These are phyloP conservation scores for Enteromius paludinosus DNA, from an alignment of 2,797 vertebrate species.

Conservation along the genomic window DNA sequence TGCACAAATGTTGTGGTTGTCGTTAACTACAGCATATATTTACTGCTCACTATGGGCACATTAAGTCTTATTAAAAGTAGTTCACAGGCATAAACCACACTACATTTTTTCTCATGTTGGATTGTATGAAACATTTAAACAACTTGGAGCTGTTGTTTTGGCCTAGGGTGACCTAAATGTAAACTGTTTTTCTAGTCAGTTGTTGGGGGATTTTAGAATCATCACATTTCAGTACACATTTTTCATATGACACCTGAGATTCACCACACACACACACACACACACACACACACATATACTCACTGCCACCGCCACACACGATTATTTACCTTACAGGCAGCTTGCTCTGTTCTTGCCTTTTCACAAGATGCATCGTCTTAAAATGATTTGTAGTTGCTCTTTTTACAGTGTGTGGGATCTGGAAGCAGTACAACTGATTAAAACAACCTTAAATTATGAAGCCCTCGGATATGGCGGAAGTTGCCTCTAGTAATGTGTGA, in stretches of 20 bases:
- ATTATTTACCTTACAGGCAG: conserved; percentile 56
- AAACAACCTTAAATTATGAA: conserved; percentile 54
- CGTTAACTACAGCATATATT: conserved; percentile 7
- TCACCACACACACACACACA: conserved; percentile 1
- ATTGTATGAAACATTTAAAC: conserved; percentile 43
- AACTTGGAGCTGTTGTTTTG: conserved; percentile 44
- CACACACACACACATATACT: neutral
- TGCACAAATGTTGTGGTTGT: conserved; percentile 6
- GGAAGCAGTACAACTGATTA: conserved; percentile 57
- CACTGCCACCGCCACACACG: conserved; percentile 18
- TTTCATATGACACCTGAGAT: conserved; percentile 40
- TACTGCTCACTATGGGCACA: conserved; percentile 6
- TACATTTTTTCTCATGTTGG: conserved; percentile 36
- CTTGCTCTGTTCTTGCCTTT: conserved; percentile 48
- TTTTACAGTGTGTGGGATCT: conserved; percentile 54
- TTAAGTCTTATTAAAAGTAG: conserved; percentile 19
- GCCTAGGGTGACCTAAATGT: conserved; percentile 30
- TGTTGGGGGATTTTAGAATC: conserved; percentile 41
- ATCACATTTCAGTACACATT: conserved; percentile 41
- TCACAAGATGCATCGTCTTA: conserved; percentile 54
- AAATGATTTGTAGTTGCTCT: conserved; percentile 55
- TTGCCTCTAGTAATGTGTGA: conserved; percentile 45
- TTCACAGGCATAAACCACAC: conserved; percentile 17
- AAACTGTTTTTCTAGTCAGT: conserved; percentile 39
- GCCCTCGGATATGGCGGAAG: conserved; percentile 34